These are phyloP conservation scores for Petrolisthes cinctipes DNA, from an alignment of 2,888 invertebrate species.

Conservation along the genomic window DNA sequence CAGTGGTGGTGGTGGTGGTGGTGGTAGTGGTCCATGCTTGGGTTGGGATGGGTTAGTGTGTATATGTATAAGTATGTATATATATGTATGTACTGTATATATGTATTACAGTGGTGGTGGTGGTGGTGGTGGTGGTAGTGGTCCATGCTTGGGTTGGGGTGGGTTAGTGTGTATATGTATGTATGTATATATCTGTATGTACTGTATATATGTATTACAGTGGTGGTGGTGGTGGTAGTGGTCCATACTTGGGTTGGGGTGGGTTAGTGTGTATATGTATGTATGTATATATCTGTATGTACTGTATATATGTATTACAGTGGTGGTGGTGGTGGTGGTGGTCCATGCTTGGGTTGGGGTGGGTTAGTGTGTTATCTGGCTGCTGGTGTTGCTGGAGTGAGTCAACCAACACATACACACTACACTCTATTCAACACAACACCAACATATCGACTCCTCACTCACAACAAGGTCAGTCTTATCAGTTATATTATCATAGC, in stretches of 20 bases:
- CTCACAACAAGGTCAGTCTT: constrained; percentile 42
- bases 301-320: not conserved
- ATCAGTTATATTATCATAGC: no score
- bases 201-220: not conserved
- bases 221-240: not conserved
- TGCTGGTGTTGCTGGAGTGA: constrained; percentile 12
- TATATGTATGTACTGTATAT: not conserved
- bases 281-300: not conserved
- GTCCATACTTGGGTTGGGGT: no score
- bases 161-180: not conserved
- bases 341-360: constrained; percentile 34
- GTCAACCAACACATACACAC: not conserved
- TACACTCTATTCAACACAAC: constrained; percentile 25
- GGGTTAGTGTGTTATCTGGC: constrained; percentile 45
- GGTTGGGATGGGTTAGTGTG: no score
- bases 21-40: no score
- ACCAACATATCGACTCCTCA: constrained; percentile 38
- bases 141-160: not conserved
- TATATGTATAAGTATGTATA: no score
- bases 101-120: not conserved
- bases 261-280: no score
- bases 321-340: not conserved
- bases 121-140: not conserved
- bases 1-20: not conserved
- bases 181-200: not conserved